These are phyloP conservation scores for Acipenser ruthenus DNA, from an alignment of 2,797 vertebrate species.

Conservation along the genomic window DNA sequence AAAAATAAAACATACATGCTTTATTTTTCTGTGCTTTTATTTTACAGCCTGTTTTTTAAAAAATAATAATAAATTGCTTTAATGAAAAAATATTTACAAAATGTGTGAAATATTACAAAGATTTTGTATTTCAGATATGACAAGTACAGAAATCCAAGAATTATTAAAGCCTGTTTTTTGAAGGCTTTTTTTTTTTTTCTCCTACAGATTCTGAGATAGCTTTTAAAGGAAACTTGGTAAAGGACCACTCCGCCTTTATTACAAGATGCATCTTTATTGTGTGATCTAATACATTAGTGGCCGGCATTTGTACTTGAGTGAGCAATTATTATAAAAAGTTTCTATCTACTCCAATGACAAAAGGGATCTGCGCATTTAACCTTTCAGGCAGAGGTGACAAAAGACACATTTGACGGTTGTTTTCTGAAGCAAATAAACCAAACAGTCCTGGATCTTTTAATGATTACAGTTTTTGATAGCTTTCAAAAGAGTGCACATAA, in stretches of 20 bases:
- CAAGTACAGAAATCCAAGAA: too few species aligned
- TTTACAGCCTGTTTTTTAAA: too few species aligned
- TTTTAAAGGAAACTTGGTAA: too few species aligned
- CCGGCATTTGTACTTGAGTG: slow-evolving; percentile 52
- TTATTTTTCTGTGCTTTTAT: too few species aligned
- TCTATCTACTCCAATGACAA: slow-evolving; percentile 52
- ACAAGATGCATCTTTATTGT: slow-evolving; percentile 21
- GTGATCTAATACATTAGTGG: slow-evolving; percentile 69
- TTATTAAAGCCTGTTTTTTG: too few species aligned
- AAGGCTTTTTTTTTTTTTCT: too few species aligned
- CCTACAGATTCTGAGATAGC: too few species aligned
- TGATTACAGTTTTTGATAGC: slow-evolving; percentile 66
- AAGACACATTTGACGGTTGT: slow-evolving; percentile 52
- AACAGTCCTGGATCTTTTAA: slow-evolving; percentile 73
- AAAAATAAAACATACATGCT: too few species aligned
- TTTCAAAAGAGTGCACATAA: slow-evolving; percentile 75
- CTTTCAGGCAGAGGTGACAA: slow-evolving; percentile 32
- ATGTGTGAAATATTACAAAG: too few species aligned
- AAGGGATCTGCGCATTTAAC: slow-evolving; percentile 54
- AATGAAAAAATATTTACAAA: too few species aligned
- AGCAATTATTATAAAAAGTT: slow-evolving; percentile 73
- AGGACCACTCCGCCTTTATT: background rate
- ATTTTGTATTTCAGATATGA: too few species aligned
- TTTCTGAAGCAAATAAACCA: slow-evolving; percentile 66
- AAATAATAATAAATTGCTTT: too few species aligned